Base-by-base conservation (phyloP, 2,797 vertebrate species). In the Ficedula albicollis region DNA sequence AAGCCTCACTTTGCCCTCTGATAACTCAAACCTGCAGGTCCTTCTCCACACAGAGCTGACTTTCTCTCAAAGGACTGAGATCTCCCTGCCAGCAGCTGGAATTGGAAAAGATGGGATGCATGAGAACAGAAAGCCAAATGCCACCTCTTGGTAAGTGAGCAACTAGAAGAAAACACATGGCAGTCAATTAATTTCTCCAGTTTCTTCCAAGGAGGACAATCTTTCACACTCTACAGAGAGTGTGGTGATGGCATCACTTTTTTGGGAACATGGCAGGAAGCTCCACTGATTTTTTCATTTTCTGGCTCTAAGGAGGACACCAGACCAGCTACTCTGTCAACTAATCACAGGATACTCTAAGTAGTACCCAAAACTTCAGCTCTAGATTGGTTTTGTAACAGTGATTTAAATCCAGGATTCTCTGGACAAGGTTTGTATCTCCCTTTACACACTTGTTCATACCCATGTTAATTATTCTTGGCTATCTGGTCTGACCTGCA, bases 201-300 rank as follows among this genome's bases (percentile, higher is more conserved):
- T n/a, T 84, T 55, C 58, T 48, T 59, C 59, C 78, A 38, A 36
- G 46, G 21, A 91, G 44, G 13, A 58, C 38, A 83, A 46, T 5
- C 39, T 63, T n/a, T 23, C 18, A 52, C n/a, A 41, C 15, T 43
- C 44, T 30, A 23, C 14, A 13, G 34, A 80, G 34, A 25, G 2
- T 0, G 7, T 25, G 11, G n/a, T 9, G 41, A 39, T 2, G 8
- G 20, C 15, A 63, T 32, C 19, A 0, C 21, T 60, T 48, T 51
- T 44, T 14, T 34, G 51, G 20, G 39, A 58, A 19, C 5, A 1
- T 0, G 5, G 75, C 52, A 75, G 15, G 21, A 86, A 67, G 17
- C 20, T 76, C 51, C 49, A 25, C 27, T 13, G 46, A 58, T 26
- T n/a, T 62, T 68, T 44, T 68, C 36, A 41, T 26, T 43, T 91